A percentile compares a stretch with the other conserved stretches of the same genome.
These are phyloP conservation scores for Homalodisca vitripennis DNA, from an alignment of 1,140 invertebrate genomes.

Conservation along the genomic window DNA sequence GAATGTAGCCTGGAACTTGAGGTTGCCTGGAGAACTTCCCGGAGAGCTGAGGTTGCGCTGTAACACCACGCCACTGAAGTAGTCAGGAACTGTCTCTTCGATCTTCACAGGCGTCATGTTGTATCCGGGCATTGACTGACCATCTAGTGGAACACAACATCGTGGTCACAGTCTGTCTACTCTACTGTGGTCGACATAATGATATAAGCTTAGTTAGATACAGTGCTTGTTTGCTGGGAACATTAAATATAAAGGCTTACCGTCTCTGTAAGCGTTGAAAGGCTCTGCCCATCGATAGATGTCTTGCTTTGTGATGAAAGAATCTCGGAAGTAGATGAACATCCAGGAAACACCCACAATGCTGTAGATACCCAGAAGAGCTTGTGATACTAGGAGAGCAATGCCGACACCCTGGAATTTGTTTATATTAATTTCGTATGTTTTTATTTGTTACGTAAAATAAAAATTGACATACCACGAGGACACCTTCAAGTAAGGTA, in stretches of 20 bases:
- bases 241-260: too few relatives aligned
- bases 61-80: conserved; percentile 78
- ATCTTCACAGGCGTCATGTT: conserved; percentile 59
- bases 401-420: conserved; percentile 71
- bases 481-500: too few relatives aligned
- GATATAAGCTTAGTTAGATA: too few relatives aligned
- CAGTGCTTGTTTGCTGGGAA: too few relatives aligned
- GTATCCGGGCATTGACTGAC: conserved; percentile 44
- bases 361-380: conserved; percentile 81
- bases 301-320: conserved; percentile 79
- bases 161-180: too few relatives aligned
- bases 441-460: too few relatives aligned
- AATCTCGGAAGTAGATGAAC: conserved; percentile 85
- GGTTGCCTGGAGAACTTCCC: conserved; percentile 61
- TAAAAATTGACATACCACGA: too few relatives aligned
- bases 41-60: conserved; percentile 63
- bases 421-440: too few relatives aligned
- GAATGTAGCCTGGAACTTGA: conserved; percentile 86
- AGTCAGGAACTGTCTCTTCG: conserved; percentile 75
- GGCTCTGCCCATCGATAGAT: conserved; percentile 80
- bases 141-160: conserved; percentile 24
- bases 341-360: conserved; percentile 87
- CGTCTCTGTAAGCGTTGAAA: conserved; percentile 63
- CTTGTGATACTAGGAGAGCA: conserved; percentile 74
- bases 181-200: too few relatives aligned